Base-by-base conservation (phyloP, 2,888 invertebrate genomes). In the Dicranocentrus wangi region DNA sequence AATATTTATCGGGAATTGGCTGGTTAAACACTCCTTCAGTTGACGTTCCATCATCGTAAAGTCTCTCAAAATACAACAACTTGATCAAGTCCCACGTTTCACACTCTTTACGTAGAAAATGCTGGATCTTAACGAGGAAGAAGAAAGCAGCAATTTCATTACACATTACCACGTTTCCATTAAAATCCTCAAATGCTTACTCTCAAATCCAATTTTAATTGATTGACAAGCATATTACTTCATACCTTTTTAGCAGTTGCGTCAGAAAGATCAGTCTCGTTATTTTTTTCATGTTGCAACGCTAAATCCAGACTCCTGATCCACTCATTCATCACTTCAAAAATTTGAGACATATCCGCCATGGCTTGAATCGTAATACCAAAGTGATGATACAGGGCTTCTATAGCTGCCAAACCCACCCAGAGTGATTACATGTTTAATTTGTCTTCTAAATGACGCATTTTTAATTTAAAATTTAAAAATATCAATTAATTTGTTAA, bases 81-180 rank as follows among this genome's bases (percentile, higher is more conserved):
- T 51, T 27, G 19, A 86, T 69, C 13, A 86, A 69, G 42, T 82
- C 69, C 86, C 86, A 86, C 7, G 84, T 85, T 73, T 85, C 83
- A 47, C 23, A 43, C 61, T 86, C 86, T n/a, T 63, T 77, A 1
- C 55, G 61, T 2, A 86, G 58, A 1, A 82, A 27, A 13, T 32
- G 17, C 28, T 81, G 79, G 1, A 84, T 61, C 86, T 85, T 21
- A 80, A 60, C 23, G 13, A 25, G 17, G 8, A 47, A 55, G 39
- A 8, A 13, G 39, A 8, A 8, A 39, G 39, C 13, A 63, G 23
- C 7, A 23, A 7, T 8, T 23, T 21, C 10, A 10, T 7, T 7
- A 58, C 23, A 47, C 51, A 51, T n/a, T n/a, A n/a, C n/a, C n/a
- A n/a, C n/a, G n/a, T n/a, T n/a, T n/a, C n/a, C n/a, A n/a, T n/a